phyloP scores from a whole-genome alignment of 2,113 vertebrate genomes.

The Perca fluviatilis region DNA sequence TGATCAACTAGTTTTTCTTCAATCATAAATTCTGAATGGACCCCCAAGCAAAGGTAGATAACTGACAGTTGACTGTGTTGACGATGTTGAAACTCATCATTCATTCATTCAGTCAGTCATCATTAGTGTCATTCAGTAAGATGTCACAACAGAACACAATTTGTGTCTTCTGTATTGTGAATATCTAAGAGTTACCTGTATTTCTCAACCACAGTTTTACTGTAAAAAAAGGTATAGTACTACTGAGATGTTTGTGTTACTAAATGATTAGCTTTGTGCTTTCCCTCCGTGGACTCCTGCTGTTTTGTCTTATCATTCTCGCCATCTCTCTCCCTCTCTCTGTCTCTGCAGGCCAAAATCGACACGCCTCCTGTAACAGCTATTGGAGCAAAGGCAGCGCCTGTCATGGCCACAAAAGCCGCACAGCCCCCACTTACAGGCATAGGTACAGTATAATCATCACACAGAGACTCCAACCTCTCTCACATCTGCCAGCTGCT shows the following conservation, averaged over 20 bases:
- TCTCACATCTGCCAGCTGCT: constrained; percentile 12
- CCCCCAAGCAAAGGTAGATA: not conserved
- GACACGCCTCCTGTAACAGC: constrained; percentile 85
- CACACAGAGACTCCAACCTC: constrained; percentile 12
- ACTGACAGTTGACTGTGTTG: constrained; percentile 27
- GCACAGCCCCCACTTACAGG: constrained; percentile 88
- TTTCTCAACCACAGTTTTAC: not conserved
- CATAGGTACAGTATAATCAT: constrained; percentile 85
- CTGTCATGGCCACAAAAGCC: constrained; percentile 86
- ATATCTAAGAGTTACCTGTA: not conserved
- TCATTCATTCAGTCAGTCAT: constrained; percentile 9
- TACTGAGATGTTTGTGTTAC: constrained; percentile 11
- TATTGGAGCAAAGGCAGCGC: constrained; percentile 87
- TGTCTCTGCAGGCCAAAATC: constrained; percentile 85
- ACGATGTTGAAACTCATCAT: constrained; percentile 16
- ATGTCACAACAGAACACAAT: constrained; percentile 50
- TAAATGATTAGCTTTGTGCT: constrained; percentile 5
- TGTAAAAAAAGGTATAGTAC: not conserved
- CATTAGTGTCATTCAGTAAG: constrained; percentile 18
- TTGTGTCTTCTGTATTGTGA: not conserved
- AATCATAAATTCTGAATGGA: not conserved
- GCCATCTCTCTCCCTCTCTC: constrained; percentile 36
- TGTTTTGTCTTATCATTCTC: not conserved
- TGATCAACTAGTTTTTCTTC: not conserved
- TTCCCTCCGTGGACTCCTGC: not conserved